Evolutionary conservation across 2,797 vertebrate species (phyloP), one percentile per base, ranked within the genome.

Genomic region (Mormyrus proboscirostris): DNA sequence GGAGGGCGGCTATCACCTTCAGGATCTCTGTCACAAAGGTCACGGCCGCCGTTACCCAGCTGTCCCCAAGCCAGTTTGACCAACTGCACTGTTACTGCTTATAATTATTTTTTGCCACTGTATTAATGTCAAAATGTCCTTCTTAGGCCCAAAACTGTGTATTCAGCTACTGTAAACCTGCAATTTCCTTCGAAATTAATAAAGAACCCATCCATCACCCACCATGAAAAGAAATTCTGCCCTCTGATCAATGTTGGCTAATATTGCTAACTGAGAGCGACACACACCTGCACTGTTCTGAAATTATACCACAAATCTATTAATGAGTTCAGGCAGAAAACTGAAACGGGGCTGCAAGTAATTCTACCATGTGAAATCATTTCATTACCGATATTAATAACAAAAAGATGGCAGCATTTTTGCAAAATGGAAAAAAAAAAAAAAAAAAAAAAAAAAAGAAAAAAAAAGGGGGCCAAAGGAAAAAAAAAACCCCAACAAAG

Each of bases 1-100:
- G 94, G 69, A 99, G 94, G 88, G 96, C 93, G 1, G 99, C 98
- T 87, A 99, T 98, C 93, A 99, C 97, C 95, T 99, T 99, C 91
- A 99, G 94, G 91, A 99, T 96, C 94, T 98, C 98, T 99, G 94
- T 12, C 65, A 92, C 90, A 88, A 89, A 44, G 41, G 76, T 82
- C 76, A 82, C 44, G 85, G 65, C 41, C 19, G 19, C 86, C 41
- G 49, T 85, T 22, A 51, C 41, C 76, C 41, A n/a, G 76, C 41
- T 47, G 41, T 82, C 76, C 41, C 38, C 76, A 9, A 44, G 76
- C 41, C 44, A 9, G 16, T 47, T 47, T 44, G 41, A 47, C 73
- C 33, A 44, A 73, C 33, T 2, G 14, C 69, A 41, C 69, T 38
- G 14, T 16, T 41, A 76, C 4, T 7, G 33, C 19, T 38, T 2